Base-by-base conservation (phyloP, 1,140 invertebrate species). In the Nasonia vitripennis region DNA sequence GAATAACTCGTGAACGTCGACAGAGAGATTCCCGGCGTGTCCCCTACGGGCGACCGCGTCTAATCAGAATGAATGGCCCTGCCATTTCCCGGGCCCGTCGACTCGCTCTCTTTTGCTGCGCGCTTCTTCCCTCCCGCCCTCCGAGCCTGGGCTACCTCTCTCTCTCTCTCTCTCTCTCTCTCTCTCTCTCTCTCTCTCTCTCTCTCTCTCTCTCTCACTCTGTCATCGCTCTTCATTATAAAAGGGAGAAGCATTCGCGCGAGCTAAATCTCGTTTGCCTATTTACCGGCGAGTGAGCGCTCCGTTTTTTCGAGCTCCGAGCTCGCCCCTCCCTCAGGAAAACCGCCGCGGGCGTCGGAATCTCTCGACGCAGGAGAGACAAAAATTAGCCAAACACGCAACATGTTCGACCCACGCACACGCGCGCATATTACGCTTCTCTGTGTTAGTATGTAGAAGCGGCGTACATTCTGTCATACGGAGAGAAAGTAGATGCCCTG, bases 191-290 rank as follows among this genome's bases (percentile, higher is more conserved):
- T 27, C 27, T 27, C 27, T 27, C 27, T 27, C 34, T 20, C 51
- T 20, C 51, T 17, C 51, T 14, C 51, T 14, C 17, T 55, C 51
- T 17, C 17, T 1, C 51, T 55, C 51, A 20, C 12, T 1, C 55
- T 62, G 55, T 62, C 55, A 62, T 62, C 55, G 55, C 55, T 62
- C 55, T 62, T 62, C 55, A 62, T 62, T 62, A 62, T 62, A 62
- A 62, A 62, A 62, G 20, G 55, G 55, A 62, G 55, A 62, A 62
- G 20, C 55, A 62, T 62, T 62, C 55, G 20, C 20, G 55, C 55
- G 55, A 62, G 55, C 55, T n/a, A 62, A 62, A 62, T 62, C 55
- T 62, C 55, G 55, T n/a, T 62, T 62, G 55, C 17, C 55, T 62
- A 62, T 62, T 62, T 62, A 62, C 55, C 55, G 55, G 55, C 48